Evolutionary conservation across 2,888 invertebrate genomes (phyloP).

Genomic region (Cactoblastis cactorum): DNA sequence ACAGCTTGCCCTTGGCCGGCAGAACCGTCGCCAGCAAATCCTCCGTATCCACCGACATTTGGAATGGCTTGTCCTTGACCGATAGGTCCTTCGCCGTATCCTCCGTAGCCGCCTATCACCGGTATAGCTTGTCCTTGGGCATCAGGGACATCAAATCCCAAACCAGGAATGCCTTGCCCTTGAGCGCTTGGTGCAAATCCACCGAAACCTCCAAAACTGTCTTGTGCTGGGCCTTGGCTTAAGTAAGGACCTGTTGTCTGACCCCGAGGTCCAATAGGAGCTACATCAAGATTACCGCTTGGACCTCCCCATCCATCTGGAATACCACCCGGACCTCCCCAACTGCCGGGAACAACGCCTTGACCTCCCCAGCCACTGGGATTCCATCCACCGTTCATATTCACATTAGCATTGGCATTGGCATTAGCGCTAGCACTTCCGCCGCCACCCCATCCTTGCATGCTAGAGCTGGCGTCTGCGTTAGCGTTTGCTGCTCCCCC

Average conservation of each 20-base stretch:
- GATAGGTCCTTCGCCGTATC: background rate
- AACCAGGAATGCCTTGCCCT: background rate
- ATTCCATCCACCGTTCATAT: too few relatives aligned
- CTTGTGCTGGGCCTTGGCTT: background rate
- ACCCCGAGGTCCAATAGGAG: background rate
- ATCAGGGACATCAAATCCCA: constrained; percentile 7
- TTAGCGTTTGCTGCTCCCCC: too few relatives aligned
- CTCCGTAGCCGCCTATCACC: constrained; percentile 24
- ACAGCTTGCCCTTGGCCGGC: constrained; percentile 11
- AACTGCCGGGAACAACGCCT: too few relatives aligned
- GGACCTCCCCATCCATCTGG: too few relatives aligned
- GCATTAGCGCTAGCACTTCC: background rate
- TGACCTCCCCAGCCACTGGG: too few relatives aligned
- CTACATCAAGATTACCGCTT: too few relatives aligned
- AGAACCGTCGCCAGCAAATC: constrained; percentile 4
- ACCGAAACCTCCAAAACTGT: background rate
- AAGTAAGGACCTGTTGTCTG: background rate
- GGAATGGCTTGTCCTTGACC: constrained; percentile 17
- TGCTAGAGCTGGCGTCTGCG: too few relatives aligned
- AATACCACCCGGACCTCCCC: too few relatives aligned
- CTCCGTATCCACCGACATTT: constrained; percentile 12
- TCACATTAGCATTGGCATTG: constrained; percentile 15
- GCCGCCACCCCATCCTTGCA: background rate
- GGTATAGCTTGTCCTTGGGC: constrained; percentile 22
- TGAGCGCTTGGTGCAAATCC: background rate